Evolutionary conservation across 1,140 invertebrate genomes (phyloP).

Genomic region (Drosophila oshimai): DNA sequence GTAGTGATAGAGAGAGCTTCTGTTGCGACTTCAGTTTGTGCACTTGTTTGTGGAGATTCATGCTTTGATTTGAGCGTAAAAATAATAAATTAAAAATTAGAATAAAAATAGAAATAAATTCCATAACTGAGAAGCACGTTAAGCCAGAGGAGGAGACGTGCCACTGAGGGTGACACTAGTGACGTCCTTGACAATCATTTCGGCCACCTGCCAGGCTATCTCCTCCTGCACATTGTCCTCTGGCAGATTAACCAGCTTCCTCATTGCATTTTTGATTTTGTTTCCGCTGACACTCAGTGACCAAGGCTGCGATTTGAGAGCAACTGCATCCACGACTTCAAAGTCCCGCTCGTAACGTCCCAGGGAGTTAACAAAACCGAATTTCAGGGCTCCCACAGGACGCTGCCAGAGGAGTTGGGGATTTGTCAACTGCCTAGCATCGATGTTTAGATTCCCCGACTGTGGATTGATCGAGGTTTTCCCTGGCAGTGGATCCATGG

Average conservation of each 20-base stretch:
- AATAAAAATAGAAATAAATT: slow-evolving; percentile 25
- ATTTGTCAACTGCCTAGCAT: slow-evolving; percentile 91
- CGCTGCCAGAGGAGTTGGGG: slow-evolving; percentile 93
- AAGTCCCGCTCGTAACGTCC: slow-evolving; percentile 95
- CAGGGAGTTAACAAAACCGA: slow-evolving; percentile 92
- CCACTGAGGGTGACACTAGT: slow-evolving; percentile 90
- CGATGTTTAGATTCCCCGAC: slow-evolving; percentile 88
- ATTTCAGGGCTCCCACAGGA: slow-evolving; percentile 88
- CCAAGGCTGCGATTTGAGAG: slow-evolving; percentile 83
- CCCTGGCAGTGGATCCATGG: slow-evolving; percentile 85
- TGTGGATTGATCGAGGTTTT: slow-evolving; percentile 18
- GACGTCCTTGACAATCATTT: slow-evolving; percentile 97
- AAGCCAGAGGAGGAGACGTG: neutral
- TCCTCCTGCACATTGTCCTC: slow-evolving; percentile 95
- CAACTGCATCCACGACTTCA: slow-evolving; percentile 89
- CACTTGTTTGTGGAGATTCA: slow-evolving; percentile 16
- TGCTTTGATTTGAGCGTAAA: slow-evolving; percentile 15
- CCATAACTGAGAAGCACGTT: neutral
- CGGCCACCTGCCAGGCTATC: slow-evolving; percentile 96
- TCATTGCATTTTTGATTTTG: slow-evolving; percentile 87
- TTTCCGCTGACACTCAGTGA: slow-evolving; percentile 52
- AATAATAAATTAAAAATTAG: slow-evolving; percentile 2
- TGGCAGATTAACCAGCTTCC: slow-evolving; percentile 90
- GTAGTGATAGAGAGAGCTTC: slow-evolving; percentile 21
- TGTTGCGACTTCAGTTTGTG: slow-evolving; percentile 26